Conservation (phyloP, 2,888 invertebrate genomes). For the Oasisia sp. region DNA sequence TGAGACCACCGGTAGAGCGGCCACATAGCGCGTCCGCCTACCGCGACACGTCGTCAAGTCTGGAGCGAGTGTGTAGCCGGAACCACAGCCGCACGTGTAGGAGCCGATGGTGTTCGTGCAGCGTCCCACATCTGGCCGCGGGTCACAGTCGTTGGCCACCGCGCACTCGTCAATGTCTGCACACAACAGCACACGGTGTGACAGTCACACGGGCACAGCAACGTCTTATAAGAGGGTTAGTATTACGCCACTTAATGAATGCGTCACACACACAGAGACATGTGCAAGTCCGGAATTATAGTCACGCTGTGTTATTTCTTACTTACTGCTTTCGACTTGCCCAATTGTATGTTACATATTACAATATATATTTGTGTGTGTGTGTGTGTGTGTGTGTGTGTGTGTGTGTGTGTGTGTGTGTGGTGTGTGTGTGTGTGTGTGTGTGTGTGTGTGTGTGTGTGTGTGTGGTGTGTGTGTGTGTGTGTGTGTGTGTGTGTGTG, state of each 20-base stretch:
- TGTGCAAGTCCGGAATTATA: too few relatives aligned
- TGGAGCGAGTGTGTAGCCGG: neutral
- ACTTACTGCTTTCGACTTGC: too few relatives aligned
- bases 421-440: neutral
- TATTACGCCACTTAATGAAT: neutral
- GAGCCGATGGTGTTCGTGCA: neutral
- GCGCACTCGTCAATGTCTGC: neutral
- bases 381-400: neutral
- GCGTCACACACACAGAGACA: neutral
- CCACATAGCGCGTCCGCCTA: neutral
- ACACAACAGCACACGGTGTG: neutral
- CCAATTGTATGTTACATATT: too few relatives aligned
- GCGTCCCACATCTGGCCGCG: neutral
- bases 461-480: neutral
- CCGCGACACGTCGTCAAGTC: neutral
- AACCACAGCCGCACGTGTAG: neutral
- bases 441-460: neutral
- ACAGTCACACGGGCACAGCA: neutral
- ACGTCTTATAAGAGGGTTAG: neutral
- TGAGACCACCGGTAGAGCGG: too few relatives aligned
- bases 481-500: neutral
- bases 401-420: neutral
- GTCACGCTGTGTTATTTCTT: too few relatives aligned
- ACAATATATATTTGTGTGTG: neutral
- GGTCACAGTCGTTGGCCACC: neutral